Evolutionary conservation across 2,888 invertebrate species (phyloP).

Genomic region (Bugulina stolonifera): DNA sequence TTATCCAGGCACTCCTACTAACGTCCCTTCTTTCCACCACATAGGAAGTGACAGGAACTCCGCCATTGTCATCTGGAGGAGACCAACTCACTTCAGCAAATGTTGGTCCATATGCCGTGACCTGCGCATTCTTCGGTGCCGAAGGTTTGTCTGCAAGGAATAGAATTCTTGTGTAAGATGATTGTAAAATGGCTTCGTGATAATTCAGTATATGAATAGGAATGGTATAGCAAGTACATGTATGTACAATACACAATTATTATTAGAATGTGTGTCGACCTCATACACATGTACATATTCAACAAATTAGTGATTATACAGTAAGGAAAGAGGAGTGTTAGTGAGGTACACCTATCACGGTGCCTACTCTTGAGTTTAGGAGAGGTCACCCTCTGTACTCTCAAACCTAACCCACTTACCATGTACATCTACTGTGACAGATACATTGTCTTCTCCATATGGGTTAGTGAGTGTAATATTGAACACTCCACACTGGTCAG

Average conservation of each 20-base stretch:
- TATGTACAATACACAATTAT: too few species aligned
- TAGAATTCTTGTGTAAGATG: too few species aligned
- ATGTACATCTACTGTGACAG: not conserved
- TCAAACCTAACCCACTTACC: not conserved
- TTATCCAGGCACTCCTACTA: conserved; percentile 32
- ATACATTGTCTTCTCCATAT: conserved; percentile 17
- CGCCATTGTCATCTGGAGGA: conserved; percentile 31
- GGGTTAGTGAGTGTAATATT: conserved; percentile 1
- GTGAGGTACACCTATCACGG: too few species aligned
- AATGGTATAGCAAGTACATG: too few species aligned
- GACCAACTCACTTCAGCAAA: conserved; percentile 54
- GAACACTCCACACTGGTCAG: conserved; percentile 5
- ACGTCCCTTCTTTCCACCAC: conserved; percentile 29
- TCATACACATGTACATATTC: too few species aligned
- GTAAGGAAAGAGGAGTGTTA: too few species aligned
- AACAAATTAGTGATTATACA: too few species aligned
- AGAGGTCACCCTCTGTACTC: too few species aligned
- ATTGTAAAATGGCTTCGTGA: too few species aligned
- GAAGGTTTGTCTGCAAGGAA: conserved; percentile 31
- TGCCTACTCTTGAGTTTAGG: too few species aligned
- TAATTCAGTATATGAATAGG: too few species aligned
- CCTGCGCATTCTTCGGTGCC: conserved; percentile 57
- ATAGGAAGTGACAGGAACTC: conserved; percentile 31
- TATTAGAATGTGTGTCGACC: too few species aligned
- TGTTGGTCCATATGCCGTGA: conserved; percentile 74